Evolutionary conservation across 2,797 vertebrate genomes (phyloP), one percentile per base, ranked within the genome.

Genomic region (Gastrophryne carolinensis): DNA sequence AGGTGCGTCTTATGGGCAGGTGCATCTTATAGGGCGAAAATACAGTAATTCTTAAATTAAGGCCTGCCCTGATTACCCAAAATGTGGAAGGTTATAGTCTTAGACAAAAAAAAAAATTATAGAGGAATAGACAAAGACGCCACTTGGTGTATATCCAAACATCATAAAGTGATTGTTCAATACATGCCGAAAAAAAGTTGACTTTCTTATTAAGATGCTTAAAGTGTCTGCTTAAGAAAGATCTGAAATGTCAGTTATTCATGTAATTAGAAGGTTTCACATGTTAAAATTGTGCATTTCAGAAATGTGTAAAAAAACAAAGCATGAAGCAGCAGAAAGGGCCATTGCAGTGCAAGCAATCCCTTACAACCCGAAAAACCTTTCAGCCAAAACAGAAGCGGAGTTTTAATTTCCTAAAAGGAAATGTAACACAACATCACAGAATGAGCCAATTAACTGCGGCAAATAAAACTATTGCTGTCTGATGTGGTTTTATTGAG

Each of bases 331-430:
- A 29, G 39, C 27, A 58, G 37, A 69, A 29, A 58, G 17, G 57
- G 41, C 23, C 26, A 37, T 37, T 26, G 27, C 15, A 32, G 26
- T 21, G 47, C 53, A 44, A 57, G 39, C 39, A 53, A 69, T 15
- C 19, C 15, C n/a, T 30, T n/a, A 13, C n/a, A n/a, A n/a, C n/a
- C n/a, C n/a, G n/a, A 5, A 19, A 60, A 34, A 72, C 39, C 9
- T 17, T 61, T 17, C 41, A 24, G 41, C 52, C 29, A 68, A 56
- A 60, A 61, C 47, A 75, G 53, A 67, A 50, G 53, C 21, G 1
- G 29, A 19, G n/a, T 49, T 66, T 58, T 68, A 52, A 75, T 75
- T 61, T 75, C 64, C 73, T 68, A 47, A 75, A 61, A 32, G 73
- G 73, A 75, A 61, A 75, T 68, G 23, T 24, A 60, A 21, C 44